phyloP scores from a whole-genome alignment of 2,888 invertebrate species.

The Spodoptera exigua region DNA sequence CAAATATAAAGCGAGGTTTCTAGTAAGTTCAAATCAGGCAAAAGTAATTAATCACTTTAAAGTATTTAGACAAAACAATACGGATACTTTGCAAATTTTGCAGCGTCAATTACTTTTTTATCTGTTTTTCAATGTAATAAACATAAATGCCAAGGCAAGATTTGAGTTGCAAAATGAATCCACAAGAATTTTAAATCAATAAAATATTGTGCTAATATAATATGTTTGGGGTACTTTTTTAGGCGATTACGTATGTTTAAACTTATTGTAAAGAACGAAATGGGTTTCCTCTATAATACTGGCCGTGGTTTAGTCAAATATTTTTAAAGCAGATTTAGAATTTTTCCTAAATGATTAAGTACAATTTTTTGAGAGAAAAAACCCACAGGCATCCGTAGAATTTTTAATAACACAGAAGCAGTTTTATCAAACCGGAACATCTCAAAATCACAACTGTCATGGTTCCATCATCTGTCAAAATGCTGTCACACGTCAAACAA shows the following conservation, averaged over 20 bases:
- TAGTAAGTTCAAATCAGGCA: no score
- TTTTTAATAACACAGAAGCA: slow-evolving; percentile 15
- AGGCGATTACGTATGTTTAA: slow-evolving; percentile 4
- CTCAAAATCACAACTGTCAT: slow-evolving; percentile 52
- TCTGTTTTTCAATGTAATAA: no score
- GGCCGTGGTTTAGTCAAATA: slow-evolving; percentile 7
- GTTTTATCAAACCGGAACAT: slow-evolving; percentile 36
- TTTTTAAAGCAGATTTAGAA: neutral
- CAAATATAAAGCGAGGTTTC: neutral
- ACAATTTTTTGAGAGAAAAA: slow-evolving; percentile 1
- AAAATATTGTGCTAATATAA: neutral
- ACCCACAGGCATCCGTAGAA: slow-evolving; percentile 35
- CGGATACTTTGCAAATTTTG: no score
- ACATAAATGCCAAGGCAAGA: no score
- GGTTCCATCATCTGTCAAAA: slow-evolving; percentile 49
- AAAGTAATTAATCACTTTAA: no score
- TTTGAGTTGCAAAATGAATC: neutral
- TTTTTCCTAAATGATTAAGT: slow-evolving; percentile 17
- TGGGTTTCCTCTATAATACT: slow-evolving; percentile 29
- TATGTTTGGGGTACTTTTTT: neutral
- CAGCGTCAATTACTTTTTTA: no score
- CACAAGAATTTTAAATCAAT: slow-evolving; percentile 12
- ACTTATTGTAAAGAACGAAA: neutral
- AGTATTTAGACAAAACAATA: no score
- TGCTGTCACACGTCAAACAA: slow-evolving; percentile 49